Base-by-base conservation (phyloP, 1,140 invertebrate genomes). In the Aporrectodea caliginosa region DNA sequence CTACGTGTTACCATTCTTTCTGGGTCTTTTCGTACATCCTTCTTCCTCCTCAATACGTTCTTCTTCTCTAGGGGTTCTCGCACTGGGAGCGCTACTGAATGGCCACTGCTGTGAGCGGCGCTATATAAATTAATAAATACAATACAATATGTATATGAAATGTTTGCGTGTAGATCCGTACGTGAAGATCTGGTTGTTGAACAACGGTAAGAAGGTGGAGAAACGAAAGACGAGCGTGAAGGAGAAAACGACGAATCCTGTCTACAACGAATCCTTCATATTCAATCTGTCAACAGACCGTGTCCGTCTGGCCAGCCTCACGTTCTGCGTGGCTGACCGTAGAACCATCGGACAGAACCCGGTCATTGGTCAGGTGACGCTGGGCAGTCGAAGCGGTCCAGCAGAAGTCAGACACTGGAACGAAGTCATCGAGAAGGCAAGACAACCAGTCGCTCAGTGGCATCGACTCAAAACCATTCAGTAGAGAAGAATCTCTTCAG, bases 261-360 rank as follows among this genome's bases (percentile, higher is more conserved):
- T 90, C n/a, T 91, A 90, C 85, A 90, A 91, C 82, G 91, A 91
- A 83, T 89, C 90, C 1, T 88, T 91, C 73, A 89, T 90, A 71
- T 91, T 91, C 83, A 90, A 91, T 78, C 88, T 91, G 31, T 89
- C 90, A 88, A 81, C 90, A 92, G 43, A 93, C 94, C 84, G 91
- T 29, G n/a, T 78, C 29, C 43, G 58, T 31, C 22, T 58, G 2
- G 43, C 75, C 35, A 58, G 75, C 27, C 43, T 76, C 14, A 1
- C 43, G 0, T 16, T 76, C 29, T 58, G 16, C 22, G 75, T 76
- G 32, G 35, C 43, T n/a, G 75, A 76, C 43, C 43, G 35, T 27
- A 35, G 43, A n/a, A 76, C 32, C 12, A 43, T 76, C 35, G 75
- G 75, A 30, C 34, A 35, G 14, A 76, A 58, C 75, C 32, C 34